These are phyloP conservation scores for Caradrina clavipalpis DNA, from an alignment of 2,888 invertebrate species.

Conservation along the genomic window DNA sequence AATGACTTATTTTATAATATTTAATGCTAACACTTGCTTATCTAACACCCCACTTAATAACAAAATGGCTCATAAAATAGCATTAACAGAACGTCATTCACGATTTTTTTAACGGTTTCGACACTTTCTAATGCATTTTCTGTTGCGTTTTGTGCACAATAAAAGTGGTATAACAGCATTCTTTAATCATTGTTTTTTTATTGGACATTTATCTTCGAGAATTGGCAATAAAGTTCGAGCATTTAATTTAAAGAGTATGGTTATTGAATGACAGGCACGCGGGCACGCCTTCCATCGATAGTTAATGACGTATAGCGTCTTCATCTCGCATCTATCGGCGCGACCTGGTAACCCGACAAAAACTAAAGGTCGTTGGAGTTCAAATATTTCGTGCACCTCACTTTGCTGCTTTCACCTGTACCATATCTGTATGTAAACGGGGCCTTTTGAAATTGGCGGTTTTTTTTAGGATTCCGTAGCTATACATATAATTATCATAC, in stretches of 20 bases:
- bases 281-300: conserved; percentile 23
- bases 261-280: conserved; percentile 9
- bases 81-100: conserved; percentile 28
- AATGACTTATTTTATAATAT: conserved; percentile 19
- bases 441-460: conserved; percentile 28
- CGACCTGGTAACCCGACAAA: conserved; percentile 62
- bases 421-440: conserved; percentile 13
- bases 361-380: conserved; percentile 81
- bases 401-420: conserved; percentile 81
- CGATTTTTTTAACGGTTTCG: conserved; percentile 8
- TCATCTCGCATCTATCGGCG: conserved; percentile 41
- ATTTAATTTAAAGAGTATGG: neutral
- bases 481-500: neutral
- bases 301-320: conserved; percentile 41
- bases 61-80: conserved; percentile 19
- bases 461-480: conserved; percentile 47
- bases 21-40: conserved; percentile 14
- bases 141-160: conserved; percentile 13
- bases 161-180: neutral
- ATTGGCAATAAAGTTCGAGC: neutral
- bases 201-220: neutral
- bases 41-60: conserved; percentile 7
- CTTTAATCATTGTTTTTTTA: neutral
- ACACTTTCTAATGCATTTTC: conserved; percentile 44
- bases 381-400: conserved; percentile 71